Conservation (phyloP, 2,888 invertebrate species). For the Synanthedon vespiformis region DNA sequence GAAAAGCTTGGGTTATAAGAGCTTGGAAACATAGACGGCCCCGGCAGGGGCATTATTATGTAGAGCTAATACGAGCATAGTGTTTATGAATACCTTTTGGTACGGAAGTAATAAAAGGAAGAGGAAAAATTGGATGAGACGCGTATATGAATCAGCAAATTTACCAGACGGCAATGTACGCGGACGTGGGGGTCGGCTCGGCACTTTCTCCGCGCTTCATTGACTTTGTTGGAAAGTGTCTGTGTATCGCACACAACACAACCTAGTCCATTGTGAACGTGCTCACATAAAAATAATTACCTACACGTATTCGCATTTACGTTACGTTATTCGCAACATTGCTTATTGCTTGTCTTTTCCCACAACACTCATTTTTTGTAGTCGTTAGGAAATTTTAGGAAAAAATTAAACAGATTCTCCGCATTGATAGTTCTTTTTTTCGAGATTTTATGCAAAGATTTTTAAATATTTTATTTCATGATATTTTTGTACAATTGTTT, state of each 20-base stretch:
- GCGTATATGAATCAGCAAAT: constrained; percentile 55
- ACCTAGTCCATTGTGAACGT: constrained; percentile 9
- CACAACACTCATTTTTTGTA: too few species aligned
- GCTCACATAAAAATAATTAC: not conserved
- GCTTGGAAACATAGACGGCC: too few species aligned
- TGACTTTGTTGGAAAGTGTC: constrained; percentile 64
- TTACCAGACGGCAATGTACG: constrained; percentile 42
- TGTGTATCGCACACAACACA: constrained; percentile 40
- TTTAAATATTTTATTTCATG: too few species aligned
- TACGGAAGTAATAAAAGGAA: not conserved
- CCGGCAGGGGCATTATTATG: too few species aligned
- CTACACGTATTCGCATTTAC: not conserved
- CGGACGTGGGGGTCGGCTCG: constrained; percentile 65
- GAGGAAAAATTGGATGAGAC: not conserved
- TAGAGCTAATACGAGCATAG: too few species aligned
- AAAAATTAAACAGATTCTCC: too few species aligned
- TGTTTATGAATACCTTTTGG: not conserved
- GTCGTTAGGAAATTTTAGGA: too few species aligned
- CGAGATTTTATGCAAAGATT: too few species aligned
- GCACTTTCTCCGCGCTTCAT: constrained; percentile 68
- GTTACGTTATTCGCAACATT: not conserved
- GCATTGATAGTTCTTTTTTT: too few species aligned
- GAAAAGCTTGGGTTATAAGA: too few species aligned
- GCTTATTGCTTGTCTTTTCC: too few species aligned
- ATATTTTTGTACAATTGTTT: too few species aligned